phyloP scores from a whole-genome alignment of 2,797 vertebrate species.

The Neosilurus mollespiculum region DNA sequence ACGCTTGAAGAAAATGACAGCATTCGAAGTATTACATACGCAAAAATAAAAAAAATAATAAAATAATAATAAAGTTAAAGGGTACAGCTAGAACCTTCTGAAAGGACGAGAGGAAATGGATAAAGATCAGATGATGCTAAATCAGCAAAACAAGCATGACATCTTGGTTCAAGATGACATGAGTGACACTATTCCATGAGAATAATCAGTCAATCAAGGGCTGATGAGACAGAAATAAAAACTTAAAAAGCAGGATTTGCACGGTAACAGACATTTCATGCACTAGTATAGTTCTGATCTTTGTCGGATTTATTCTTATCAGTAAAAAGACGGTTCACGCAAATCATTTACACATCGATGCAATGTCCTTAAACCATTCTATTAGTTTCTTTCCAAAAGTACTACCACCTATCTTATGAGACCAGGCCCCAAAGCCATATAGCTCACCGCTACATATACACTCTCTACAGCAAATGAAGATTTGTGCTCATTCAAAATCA shows the following conservation, averaged over 20 bases:
- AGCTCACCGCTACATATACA: neutral
- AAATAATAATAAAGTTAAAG: slow-evolving; percentile 58
- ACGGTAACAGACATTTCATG: slow-evolving; percentile 20
- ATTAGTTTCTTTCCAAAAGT: slow-evolving; percentile 19
- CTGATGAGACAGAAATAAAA: neutral
- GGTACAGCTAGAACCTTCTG: neutral
- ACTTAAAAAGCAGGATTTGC: neutral
- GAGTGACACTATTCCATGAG: slow-evolving; percentile 34
- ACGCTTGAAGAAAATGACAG: slow-evolving; percentile 18
- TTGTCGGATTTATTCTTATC: neutral
- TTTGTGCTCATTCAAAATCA: slow-evolving; percentile 63
- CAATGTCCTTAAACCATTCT: neutral
- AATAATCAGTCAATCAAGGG: slow-evolving; percentile 26
- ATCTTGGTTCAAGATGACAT: slow-evolving; percentile 10
- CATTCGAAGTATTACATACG: slow-evolving; percentile 8
- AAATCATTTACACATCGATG: neutral
- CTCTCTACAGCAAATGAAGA: slow-evolving; percentile 3
- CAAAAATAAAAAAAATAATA: neutral
- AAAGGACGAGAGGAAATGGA: slow-evolving; percentile 4
- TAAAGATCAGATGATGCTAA: neutral
- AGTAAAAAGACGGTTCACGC: neutral
- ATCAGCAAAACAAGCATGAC: neutral
- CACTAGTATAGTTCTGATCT: neutral
- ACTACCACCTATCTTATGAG: slow-evolving; percentile 25
- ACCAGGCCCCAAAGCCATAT: slow-evolving; percentile 11